These are phyloP conservation scores for Gambusia affinis DNA, from an alignment of 2,113 vertebrate genomes.

Conservation along the genomic window DNA sequence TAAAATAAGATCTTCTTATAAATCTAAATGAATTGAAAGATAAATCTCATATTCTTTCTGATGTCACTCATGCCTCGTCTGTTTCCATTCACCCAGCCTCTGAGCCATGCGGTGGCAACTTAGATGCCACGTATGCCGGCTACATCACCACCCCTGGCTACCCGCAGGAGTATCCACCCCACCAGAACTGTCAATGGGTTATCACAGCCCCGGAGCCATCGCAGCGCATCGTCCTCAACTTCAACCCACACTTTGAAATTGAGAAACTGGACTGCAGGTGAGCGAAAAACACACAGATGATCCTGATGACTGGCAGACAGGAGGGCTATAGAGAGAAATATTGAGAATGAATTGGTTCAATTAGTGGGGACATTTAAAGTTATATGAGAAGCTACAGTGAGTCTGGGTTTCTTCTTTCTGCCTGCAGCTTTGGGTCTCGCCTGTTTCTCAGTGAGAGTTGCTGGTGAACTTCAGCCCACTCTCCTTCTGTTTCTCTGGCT, in stretches of 20 bases:
- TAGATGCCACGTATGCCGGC: constrained; percentile 93
- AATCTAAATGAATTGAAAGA: neutral
- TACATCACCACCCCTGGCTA: constrained; percentile 99
- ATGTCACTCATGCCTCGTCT: neutral
- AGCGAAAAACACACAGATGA: neutral
- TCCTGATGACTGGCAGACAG: neutral
- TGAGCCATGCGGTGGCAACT: constrained; percentile 85
- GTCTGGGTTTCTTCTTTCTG: constrained; percentile 1
- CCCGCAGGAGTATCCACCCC: constrained; percentile 95
- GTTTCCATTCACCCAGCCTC: constrained; percentile 56
- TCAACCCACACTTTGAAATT: constrained; percentile 98
- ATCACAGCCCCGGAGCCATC: constrained; percentile 91
- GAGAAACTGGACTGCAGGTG: constrained; percentile 99
- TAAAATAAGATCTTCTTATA: neutral
- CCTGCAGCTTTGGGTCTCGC: constrained; percentile 9
- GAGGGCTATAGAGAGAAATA: neutral
- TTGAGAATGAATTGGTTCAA: neutral
- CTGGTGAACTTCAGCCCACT: constrained; percentile 61
- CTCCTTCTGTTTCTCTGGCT: constrained; percentile 72
- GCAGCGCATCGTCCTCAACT: constrained; percentile 98
- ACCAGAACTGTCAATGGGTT: constrained; percentile 97
- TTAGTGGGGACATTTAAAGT: neutral
- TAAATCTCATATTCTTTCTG: neutral
- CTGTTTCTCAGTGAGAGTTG: constrained; percentile 33
- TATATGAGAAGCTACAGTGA: neutral